These are phyloP conservation scores for Oreochromis aureus DNA, from an alignment of 2,113 vertebrate species.

Conservation along the genomic window DNA sequence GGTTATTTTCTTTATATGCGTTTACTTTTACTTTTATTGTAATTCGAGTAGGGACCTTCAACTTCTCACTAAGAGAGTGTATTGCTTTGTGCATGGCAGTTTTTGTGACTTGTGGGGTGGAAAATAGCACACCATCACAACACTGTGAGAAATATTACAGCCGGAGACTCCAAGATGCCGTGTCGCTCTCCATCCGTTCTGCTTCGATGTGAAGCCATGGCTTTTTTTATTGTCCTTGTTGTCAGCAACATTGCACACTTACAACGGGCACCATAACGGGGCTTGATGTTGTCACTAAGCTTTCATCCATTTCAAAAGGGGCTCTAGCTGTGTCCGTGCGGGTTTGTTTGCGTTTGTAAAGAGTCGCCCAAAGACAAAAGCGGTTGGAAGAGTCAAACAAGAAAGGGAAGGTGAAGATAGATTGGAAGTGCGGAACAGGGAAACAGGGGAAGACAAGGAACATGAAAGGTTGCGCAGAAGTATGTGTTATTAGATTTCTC, in stretches of 20 bases:
- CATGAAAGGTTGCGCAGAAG: neutral
- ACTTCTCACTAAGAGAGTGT: neutral
- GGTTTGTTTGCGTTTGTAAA: neutral
- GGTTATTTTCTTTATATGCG: conserved; percentile 14
- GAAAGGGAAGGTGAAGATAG: neutral
- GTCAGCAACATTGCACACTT: conserved; percentile 16
- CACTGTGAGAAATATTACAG: conserved; percentile 40
- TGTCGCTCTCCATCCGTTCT: conserved; percentile 36
- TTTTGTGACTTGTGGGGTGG: conserved; percentile 55
- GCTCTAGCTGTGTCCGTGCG: neutral
- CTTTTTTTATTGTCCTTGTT: conserved; percentile 34
- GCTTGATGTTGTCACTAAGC: conserved; percentile 24
- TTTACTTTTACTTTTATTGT: conserved; percentile 25
- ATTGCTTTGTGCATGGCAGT: conserved; percentile 6
- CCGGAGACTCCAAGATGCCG: conserved; percentile 13
- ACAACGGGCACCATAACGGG: conserved; percentile 12
- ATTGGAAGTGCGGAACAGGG: neutral
- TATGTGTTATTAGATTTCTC: conserved; percentile 6
- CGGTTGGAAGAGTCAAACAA: neutral
- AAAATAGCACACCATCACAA: conserved; percentile 54
- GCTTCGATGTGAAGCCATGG: conserved; percentile 24
- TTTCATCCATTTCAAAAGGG: conserved; percentile 21
- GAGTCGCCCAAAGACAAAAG: neutral
- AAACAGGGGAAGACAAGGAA: neutral
- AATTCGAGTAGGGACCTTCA: conserved; percentile 21